A percentile compares a stretch with the other conserved stretches of the same genome.
Evolutionary conservation across 2,797 vertebrate species (phyloP).

Genomic region (Propithecus perrieri): DNA sequence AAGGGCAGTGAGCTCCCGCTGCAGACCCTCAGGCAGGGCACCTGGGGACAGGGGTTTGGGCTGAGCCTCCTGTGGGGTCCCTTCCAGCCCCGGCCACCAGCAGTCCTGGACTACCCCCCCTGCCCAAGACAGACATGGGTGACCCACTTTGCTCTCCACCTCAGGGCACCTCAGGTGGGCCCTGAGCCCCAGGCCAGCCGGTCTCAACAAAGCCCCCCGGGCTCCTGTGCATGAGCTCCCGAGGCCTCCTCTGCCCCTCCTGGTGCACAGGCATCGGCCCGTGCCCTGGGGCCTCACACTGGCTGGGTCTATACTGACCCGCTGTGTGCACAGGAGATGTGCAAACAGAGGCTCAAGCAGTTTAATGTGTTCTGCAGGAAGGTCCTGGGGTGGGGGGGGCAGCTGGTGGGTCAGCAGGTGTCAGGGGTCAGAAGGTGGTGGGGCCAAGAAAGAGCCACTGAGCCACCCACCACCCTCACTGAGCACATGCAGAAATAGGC

Average conservation of each 20-base stretch:
- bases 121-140: background rate
- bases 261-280: rapidly evolving
- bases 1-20: background rate
- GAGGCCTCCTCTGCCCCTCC: background rate
- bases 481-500: background rate
- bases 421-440: rapidly evolving
- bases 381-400: background rate
- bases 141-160: background rate
- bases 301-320: rapidly evolving
- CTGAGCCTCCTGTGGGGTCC: rapidly evolving
- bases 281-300: rapidly evolving
- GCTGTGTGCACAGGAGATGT: background rate
- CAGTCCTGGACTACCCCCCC: background rate
- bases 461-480: background rate
- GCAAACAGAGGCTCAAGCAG: background rate
- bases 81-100: background rate
- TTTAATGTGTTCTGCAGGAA: rapidly evolving
- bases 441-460: background rate
- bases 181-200: background rate
- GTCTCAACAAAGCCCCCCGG: background rate
- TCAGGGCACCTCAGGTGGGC: too few relatives aligned
- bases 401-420: background rate
- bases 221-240: background rate
- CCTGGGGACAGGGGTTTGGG: background rate
- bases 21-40: background rate